A percentile compares a stretch with the other conserved stretches of the same genome.
These are phyloP conservation scores for Eupithecia inturbata DNA, from an alignment of 2,888 invertebrate genomes.

Conservation along the genomic window DNA sequence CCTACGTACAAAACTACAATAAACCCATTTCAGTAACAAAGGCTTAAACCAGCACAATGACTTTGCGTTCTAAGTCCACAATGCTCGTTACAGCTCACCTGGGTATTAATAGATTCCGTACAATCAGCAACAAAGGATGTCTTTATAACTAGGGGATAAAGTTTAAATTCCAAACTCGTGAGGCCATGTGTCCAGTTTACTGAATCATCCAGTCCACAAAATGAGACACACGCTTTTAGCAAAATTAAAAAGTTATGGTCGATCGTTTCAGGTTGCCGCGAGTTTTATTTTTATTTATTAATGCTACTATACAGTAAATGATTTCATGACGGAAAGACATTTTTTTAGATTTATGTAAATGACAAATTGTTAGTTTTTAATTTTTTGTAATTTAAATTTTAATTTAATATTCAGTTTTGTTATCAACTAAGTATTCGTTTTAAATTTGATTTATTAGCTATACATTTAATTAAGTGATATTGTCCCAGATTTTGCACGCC, in stretches of 20 bases:
- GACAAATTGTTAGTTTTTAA: too few species aligned
- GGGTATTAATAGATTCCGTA: slow-evolving; percentile 51
- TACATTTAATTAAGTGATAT: too few species aligned
- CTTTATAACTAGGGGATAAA: slow-evolving; percentile 31
- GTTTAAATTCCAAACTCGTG: slow-evolving; percentile 19
- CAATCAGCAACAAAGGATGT: slow-evolving; percentile 26
- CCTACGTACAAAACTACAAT: slow-evolving; percentile 15
- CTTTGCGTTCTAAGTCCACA: slow-evolving; percentile 56
- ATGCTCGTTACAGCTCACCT: slow-evolving; percentile 59
- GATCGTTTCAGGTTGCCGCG: slow-evolving; percentile 36
- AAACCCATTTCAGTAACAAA: slow-evolving; percentile 44
- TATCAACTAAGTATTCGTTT: too few species aligned
- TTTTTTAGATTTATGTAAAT: too few species aligned
- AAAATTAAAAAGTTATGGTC: slow-evolving; percentile 73
- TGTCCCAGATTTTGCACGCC: too few species aligned
- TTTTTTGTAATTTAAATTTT: too few species aligned
- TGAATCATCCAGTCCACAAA: slow-evolving; percentile 70
- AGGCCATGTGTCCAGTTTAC: slow-evolving; percentile 50
- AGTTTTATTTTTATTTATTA: too few species aligned
- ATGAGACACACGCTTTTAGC: slow-evolving; percentile 79
- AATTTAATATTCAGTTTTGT: too few species aligned
- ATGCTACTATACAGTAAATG: too few species aligned
- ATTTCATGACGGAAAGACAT: too few species aligned
- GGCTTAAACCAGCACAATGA: slow-evolving; percentile 56
- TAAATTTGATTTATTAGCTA: too few species aligned